These are phyloP conservation scores for Barypeithes pellucidus DNA, from an alignment of 2,888 invertebrate genomes.

Conservation along the genomic window DNA sequence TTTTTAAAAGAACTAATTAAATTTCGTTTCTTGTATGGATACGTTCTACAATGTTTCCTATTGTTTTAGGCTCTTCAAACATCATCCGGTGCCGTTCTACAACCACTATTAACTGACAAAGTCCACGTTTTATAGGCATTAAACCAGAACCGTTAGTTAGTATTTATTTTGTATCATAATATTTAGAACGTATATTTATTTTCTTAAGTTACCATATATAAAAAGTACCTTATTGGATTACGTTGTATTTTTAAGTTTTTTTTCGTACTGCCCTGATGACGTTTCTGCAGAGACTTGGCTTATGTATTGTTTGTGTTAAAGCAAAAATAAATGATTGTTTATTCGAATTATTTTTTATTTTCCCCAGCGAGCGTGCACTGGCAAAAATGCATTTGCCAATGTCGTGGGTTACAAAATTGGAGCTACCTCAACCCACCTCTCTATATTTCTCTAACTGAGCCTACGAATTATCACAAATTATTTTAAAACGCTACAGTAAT, in stretches of 20 bases:
- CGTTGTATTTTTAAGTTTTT: slow-evolving; percentile 14
- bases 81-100: slow-evolving; percentile 74
- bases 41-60: neutral
- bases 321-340: slow-evolving; percentile 42
- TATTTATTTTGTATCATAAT: slow-evolving; percentile 41
- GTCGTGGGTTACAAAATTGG: too few species aligned
- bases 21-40: neutral
- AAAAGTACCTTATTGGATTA: slow-evolving; percentile 21
- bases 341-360: slow-evolving; percentile 3
- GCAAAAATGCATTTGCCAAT: too few species aligned
- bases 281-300: slow-evolving; percentile 45
- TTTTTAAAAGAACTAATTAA: too few species aligned
- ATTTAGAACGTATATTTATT: slow-evolving; percentile 32
- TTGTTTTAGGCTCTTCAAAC: slow-evolving; percentile 70
- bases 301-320: slow-evolving; percentile 38
- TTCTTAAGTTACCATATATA: slow-evolving; percentile 19
- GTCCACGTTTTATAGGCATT: slow-evolving; percentile 26
- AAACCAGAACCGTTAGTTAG: slow-evolving; percentile 20
- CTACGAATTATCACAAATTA: too few species aligned
- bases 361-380: neutral
- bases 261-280: slow-evolving; percentile 20
- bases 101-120: slow-evolving; percentile 47
- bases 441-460: too few species aligned
- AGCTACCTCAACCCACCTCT: too few species aligned
- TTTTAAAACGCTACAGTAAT: too few species aligned